Conservation (phyloP, 2,888 invertebrate genomes). For the Cyrtodaria siliqua region DNA sequence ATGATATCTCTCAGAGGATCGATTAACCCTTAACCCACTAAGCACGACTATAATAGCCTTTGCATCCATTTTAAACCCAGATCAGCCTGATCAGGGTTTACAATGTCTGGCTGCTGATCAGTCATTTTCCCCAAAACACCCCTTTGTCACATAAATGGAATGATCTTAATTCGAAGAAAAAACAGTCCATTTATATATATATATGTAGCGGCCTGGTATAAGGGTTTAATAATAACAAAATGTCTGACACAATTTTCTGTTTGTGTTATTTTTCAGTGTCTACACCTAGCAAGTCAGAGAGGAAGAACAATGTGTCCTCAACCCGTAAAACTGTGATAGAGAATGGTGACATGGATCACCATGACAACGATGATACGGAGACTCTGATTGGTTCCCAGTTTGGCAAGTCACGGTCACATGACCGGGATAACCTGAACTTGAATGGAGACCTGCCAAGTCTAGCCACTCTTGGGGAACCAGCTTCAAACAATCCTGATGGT, state of each 20-base stretch:
- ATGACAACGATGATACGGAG: slow-evolving; percentile 72
- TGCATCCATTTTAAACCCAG: no score
- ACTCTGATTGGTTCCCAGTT: slow-evolving; percentile 75
- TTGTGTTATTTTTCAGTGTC: slow-evolving; percentile 36
- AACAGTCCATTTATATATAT: no score
- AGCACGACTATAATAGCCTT: no score
- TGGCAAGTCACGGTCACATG: slow-evolving; percentile 69
- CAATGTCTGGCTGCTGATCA: no score
- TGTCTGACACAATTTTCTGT: no score
- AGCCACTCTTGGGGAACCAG: slow-evolving; percentile 71
- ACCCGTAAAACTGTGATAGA: slow-evolving; percentile 73
- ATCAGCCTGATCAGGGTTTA: no score
- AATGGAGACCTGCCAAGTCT: slow-evolving; percentile 64
- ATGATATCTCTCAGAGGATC: no score
- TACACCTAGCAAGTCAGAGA: slow-evolving; percentile 65
- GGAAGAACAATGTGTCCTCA: slow-evolving; percentile 72
- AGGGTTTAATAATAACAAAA: background rate
- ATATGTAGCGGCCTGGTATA: no score
- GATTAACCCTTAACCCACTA: no score
- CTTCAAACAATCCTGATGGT: slow-evolving; percentile 69
- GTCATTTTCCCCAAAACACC: no score
- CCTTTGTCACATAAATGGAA: no score
- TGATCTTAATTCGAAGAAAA: no score
- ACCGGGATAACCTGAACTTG: slow-evolving; percentile 58
- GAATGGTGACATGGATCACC: slow-evolving; percentile 71